Evolutionary conservation across 2,113 vertebrate genomes (phyloP).

Genomic region (Connochaetes taurinus): DNA sequence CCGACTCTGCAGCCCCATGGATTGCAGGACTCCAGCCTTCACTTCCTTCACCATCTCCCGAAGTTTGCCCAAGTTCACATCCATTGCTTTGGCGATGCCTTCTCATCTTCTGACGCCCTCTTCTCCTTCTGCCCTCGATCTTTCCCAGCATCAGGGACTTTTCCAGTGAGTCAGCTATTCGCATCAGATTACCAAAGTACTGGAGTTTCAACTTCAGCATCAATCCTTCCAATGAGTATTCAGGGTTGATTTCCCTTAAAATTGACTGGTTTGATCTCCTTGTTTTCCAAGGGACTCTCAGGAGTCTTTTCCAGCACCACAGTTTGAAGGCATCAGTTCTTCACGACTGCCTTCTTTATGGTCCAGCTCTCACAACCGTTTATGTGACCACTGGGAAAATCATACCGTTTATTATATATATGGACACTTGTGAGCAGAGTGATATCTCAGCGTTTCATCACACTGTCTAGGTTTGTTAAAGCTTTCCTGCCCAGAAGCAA

Average conservation of each 20-base stretch:
- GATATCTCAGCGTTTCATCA: not conserved
- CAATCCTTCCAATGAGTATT: not conserved
- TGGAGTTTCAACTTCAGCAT: not conserved
- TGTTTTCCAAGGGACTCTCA: not conserved
- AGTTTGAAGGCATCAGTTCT: not conserved
- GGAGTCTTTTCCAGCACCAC: not conserved
- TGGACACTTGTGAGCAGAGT: not conserved
- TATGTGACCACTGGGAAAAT: not conserved
- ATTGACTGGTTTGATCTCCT: not conserved
- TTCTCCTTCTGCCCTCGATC: not conserved
- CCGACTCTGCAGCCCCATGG: not conserved
- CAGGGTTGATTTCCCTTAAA: not conserved
- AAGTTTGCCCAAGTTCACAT: not conserved
- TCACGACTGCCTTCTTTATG: not conserved
- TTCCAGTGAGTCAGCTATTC: not conserved
- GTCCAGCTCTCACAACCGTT: not conserved
- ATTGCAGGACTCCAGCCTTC: not conserved
- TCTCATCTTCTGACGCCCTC: not conserved
- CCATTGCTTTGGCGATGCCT: not conserved
- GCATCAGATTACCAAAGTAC: not conserved
- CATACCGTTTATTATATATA: not conserved
- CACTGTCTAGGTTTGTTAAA: not conserved
- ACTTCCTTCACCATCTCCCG: not conserved
- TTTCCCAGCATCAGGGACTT: not conserved
- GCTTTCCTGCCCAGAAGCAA: not conserved